A percentile compares a stretch with the other conserved stretches of the same genome.
phyloP scores from a whole-genome alignment of 2,797 vertebrate genomes.

The Furcifer pardalis region DNA sequence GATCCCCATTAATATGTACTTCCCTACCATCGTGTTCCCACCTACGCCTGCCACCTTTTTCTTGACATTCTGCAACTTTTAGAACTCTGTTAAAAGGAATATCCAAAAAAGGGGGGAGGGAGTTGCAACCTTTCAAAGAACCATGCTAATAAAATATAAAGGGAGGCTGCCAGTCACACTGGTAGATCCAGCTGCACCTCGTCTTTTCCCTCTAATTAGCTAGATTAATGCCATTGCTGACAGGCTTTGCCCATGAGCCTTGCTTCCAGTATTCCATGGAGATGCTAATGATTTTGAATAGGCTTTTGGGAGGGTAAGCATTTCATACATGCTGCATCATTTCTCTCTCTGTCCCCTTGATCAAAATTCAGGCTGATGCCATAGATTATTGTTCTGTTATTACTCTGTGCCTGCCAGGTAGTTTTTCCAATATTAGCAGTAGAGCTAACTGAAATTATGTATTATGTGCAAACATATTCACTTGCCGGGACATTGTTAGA shows the following conservation, averaged over 20 bases:
- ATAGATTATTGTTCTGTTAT: conserved; percentile 54
- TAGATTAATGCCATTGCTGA: conserved; percentile 56
- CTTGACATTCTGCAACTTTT: not conserved
- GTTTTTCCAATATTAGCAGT: conserved; percentile 43
- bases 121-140: conserved; percentile 53
- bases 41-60: not conserved
- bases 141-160: conserved; percentile 34
- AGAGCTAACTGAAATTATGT: conserved; percentile 47
- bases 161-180: not conserved
- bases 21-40: not conserved
- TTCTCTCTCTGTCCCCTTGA: conserved; percentile 41
- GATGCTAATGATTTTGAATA: conserved; percentile 45
- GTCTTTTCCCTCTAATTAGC: conserved; percentile 65
- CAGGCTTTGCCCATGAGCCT: conserved; percentile 37
- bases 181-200: conserved; percentile 49
- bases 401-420: conserved; percentile 24
- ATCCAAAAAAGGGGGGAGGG: not conserved
- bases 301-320: conserved; percentile 24
- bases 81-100: not conserved
- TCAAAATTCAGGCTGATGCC: conserved; percentile 58
- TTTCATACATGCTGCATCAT: conserved; percentile 47
- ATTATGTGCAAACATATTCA: conserved; percentile 44
- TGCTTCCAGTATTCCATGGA: conserved; percentile 37
- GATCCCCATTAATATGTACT: not conserved
- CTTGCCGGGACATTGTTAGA: conserved; percentile 42